These are phyloP conservation scores for Andinoacara biseriatus DNA, from an alignment of 2,113 vertebrate genomes.

Conservation along the genomic window DNA sequence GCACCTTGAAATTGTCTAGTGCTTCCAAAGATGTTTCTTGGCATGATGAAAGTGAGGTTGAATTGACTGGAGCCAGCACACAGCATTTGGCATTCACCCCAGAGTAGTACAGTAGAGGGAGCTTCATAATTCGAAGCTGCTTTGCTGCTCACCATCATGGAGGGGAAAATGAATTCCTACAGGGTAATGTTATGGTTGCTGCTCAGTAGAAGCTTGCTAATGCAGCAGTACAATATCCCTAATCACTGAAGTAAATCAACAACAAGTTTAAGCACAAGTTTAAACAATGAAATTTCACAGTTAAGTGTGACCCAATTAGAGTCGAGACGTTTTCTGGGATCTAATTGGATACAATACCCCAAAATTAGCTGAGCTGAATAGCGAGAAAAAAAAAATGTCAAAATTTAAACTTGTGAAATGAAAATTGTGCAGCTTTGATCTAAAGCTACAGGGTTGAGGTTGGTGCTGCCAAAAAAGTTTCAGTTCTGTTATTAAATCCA, in stretches of 20 bases:
- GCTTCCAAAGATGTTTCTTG: too few relatives aligned
- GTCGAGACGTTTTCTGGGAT: not conserved
- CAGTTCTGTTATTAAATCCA: not conserved
- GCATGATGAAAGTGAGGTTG: too few relatives aligned
- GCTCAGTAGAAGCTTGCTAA: not conserved
- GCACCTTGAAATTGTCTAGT: too few relatives aligned
- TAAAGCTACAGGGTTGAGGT: not conserved
- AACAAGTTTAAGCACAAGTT: not conserved
- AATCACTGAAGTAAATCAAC: not conserved
- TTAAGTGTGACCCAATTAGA: not conserved
- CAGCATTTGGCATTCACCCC: not conserved
- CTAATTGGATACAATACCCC: not conserved
- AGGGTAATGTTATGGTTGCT: not conserved
- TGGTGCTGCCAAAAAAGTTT: not conserved
- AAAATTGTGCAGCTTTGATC: not conserved
- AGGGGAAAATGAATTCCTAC: not conserved
- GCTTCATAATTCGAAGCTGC: not conserved
- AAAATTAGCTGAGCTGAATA: not conserved
- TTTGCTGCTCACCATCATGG: not conserved
- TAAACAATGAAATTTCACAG: not conserved
- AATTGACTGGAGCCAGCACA: not conserved
- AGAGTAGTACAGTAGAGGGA: not conserved
- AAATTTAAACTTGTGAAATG: too few relatives aligned
- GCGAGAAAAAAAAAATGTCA: too few relatives aligned
- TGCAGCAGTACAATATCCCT: not conserved